A percentile compares a stretch with the other conserved stretches of the same genome.
phyloP scores from a whole-genome alignment of 92 coral and sea anemone species.

The Zoanthus gigantus region DNA sequence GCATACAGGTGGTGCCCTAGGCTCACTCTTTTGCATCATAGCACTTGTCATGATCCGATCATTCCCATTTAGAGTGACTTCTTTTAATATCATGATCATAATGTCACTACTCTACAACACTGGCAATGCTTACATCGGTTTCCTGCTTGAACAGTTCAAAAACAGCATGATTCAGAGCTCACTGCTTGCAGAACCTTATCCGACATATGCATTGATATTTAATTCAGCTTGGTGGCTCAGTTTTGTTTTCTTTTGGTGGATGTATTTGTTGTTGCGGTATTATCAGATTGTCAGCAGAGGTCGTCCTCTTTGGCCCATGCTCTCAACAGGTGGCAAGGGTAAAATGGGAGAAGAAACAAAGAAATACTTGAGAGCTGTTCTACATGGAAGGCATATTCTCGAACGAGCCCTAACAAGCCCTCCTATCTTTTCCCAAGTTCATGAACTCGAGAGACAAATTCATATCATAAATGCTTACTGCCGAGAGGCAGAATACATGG shows the following conservation, averaged over 20 bases:
- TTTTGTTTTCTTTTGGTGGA: conserved; percentile 75
- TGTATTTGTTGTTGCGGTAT: conserved; percentile 81
- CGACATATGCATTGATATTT: conserved; percentile 71
- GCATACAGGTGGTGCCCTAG: conserved; percentile 89
- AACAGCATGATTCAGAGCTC: conserved; percentile 70
- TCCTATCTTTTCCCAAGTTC: conserved; percentile 96
- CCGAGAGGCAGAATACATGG: conserved; percentile 94
- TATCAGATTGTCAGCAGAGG: conserved; percentile 65
- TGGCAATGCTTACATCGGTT: conserved; percentile 84
- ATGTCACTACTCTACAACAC: conserved; percentile 81
- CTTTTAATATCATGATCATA: conserved; percentile 93
- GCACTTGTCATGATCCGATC: conserved; percentile 87
- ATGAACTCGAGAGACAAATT: conserved; percentile 96
- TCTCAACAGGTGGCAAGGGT: conserved; percentile 86
- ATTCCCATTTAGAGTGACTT: conserved; percentile 85
- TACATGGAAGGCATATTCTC: conserved; percentile 92
- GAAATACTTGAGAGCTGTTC: conserved; percentile 95
- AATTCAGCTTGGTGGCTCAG: conserved; percentile 73
- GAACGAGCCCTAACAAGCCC: conserved; percentile 93
- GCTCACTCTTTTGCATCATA: conserved; percentile 80
- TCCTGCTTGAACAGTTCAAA: conserved; percentile 82
- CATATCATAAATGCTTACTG: conserved; percentile 98
- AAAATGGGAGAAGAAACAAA: conserved; percentile 86
- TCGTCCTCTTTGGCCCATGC: conserved; percentile 92
- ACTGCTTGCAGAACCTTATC: conserved; percentile 86